phyloP scores from a whole-genome alignment of 2,113 vertebrate genomes.

The Anseranas semipalmata region DNA sequence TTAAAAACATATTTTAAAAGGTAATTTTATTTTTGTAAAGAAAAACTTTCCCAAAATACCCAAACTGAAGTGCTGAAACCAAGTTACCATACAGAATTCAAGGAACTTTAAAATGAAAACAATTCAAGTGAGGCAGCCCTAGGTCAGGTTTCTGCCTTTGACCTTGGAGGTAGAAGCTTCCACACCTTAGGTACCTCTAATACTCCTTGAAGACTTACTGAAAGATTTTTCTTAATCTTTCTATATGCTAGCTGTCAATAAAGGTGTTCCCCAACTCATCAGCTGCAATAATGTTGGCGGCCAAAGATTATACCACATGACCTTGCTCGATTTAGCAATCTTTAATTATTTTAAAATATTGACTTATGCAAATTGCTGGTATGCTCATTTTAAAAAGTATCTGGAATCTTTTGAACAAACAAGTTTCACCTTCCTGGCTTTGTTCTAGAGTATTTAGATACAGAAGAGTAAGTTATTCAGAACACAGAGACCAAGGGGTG shows the following conservation, averaged over 20 bases:
- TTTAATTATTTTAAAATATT: slow-evolving; percentile 15
- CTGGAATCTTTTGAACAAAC: neutral
- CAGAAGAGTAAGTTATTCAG: neutral
- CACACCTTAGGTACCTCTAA: neutral
- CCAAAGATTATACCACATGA: neutral
- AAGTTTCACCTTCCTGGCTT: neutral
- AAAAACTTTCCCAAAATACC: neutral
- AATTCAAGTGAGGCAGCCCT: neutral
- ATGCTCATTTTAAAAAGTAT: neutral
- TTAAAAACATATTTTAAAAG: neutral
- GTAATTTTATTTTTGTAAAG: too few species aligned
- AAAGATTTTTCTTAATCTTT: neutral
- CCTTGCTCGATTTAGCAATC: neutral
- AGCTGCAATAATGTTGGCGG: neutral
- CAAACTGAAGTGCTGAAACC: neutral
- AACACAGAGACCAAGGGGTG: neutral
- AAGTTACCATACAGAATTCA: neutral
- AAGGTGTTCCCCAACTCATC: neutral
- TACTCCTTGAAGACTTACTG: neutral
- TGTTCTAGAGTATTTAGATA: neutral
- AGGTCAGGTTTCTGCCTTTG: neutral
- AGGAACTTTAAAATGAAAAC: neutral
- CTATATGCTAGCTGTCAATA: neutral
- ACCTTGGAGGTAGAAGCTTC: neutral
- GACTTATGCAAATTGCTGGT: neutral